phyloP scores from a whole-genome alignment of 2,113 vertebrate species.

The Kryptolebias marmoratus region DNA sequence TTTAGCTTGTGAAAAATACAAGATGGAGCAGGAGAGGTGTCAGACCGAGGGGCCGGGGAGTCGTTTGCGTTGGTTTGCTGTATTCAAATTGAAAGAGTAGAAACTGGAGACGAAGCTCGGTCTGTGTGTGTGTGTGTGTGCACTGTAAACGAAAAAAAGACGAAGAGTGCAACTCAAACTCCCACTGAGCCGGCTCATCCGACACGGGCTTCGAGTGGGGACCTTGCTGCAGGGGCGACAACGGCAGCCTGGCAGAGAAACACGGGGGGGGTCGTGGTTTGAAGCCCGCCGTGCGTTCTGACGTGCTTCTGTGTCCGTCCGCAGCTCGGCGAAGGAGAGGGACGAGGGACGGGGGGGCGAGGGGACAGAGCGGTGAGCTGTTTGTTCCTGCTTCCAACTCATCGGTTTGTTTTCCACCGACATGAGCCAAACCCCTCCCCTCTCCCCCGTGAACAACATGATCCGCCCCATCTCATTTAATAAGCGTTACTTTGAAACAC shows the following conservation, averaged over 20 bases:
- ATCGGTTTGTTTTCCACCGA: slow-evolving; percentile 25
- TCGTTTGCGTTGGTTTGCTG: slow-evolving; percentile 10
- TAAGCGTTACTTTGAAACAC: background rate
- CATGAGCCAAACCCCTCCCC: slow-evolving; percentile 14
- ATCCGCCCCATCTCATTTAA: background rate
- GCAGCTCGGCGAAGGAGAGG: no score
- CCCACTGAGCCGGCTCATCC: slow-evolving; percentile 28
- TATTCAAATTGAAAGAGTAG: slow-evolving; percentile 21
- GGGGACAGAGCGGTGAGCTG: background rate
- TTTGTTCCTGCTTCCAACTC: slow-evolving; percentile 16
- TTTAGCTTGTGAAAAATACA: background rate
- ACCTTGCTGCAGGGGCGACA: slow-evolving; percentile 30
- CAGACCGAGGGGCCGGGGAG: background rate
- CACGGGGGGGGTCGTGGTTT: background rate
- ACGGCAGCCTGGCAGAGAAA: slow-evolving; percentile 2
- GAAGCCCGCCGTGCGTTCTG: no score
- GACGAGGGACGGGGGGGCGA: no score
- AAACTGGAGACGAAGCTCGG: slow-evolving; percentile 5
- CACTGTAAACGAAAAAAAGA: background rate
- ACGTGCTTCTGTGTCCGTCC: no score
- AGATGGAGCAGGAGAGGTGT: background rate
- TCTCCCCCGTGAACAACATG: background rate
- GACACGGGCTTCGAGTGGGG: slow-evolving; percentile 11
- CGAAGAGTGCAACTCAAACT: background rate
- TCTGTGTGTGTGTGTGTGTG: background rate